phyloP scores from a whole-genome alignment of 2,888 invertebrate species.

The Frankliniella intonsa region DNA sequence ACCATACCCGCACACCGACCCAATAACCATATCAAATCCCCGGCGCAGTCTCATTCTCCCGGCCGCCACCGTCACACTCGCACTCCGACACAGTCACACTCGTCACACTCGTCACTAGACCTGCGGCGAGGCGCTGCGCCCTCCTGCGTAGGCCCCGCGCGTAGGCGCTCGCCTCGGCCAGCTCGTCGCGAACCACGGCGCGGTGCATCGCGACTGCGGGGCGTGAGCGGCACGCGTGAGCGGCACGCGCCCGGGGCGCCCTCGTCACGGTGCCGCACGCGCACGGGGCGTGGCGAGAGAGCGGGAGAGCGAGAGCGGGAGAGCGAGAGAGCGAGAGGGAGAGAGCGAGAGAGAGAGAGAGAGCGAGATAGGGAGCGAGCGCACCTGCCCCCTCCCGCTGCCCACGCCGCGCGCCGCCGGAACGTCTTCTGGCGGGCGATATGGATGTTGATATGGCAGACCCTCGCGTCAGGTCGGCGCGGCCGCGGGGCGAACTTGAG shows the following conservation, averaged over 20 bases:
- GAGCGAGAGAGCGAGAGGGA: neutral
- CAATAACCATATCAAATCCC: no score
- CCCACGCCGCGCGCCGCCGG: no score
- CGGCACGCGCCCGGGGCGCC: neutral
- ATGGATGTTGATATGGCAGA: no score
- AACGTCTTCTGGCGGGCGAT: no score
- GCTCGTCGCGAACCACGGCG: conserved; percentile 23
- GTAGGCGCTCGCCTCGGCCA: conserved; percentile 3
- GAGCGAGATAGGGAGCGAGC: neutral
- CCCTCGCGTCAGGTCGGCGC: neutral
- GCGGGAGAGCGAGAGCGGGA: neutral
- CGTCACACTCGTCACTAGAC: neutral
- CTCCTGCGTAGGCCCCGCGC: neutral
- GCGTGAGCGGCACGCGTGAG: neutral
- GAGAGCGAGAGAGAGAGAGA: neutral
- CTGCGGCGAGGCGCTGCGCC: neutral
- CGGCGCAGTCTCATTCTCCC: no score
- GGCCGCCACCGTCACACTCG: no score
- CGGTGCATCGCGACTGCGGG: neutral
- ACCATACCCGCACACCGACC: no score
- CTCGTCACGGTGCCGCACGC: neutral
- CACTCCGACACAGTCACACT: no score
- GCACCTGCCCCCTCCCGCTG: no score
- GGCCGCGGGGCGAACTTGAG: neutral
- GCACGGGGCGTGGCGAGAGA: neutral